phyloP scores from a whole-genome alignment of 1,140 invertebrate genomes.

The Aphis craccivora region DNA sequence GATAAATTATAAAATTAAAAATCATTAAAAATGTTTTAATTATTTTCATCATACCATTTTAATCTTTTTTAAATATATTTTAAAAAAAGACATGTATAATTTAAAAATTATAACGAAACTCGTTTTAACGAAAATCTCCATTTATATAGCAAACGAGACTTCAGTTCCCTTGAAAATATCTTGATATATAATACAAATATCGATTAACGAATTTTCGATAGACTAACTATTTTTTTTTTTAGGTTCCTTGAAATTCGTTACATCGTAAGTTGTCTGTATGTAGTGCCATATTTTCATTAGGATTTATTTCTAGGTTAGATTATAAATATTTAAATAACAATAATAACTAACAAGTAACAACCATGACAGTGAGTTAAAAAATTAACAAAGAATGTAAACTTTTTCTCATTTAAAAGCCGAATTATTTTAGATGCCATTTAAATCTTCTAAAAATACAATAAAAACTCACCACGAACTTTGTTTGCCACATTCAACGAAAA shows the following conservation, averaged over 20 bases:
- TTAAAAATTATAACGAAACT: too few species aligned
- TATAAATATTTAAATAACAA: constrained; percentile 6
- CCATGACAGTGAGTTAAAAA: not conserved
- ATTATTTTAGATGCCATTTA: not conserved
- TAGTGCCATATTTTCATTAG: not conserved
- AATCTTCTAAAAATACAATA: not conserved
- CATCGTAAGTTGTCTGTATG: too few species aligned
- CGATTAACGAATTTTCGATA: too few species aligned
- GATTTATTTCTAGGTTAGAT: not conserved
- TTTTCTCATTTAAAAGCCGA: not conserved
- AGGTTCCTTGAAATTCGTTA: too few species aligned
- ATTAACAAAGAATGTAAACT: not conserved
- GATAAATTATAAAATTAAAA: not conserved
- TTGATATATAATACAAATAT: too few species aligned
- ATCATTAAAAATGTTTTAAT: not conserved
- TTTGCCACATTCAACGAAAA: not conserved
- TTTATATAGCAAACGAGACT: too few species aligned
- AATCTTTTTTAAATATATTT: not conserved
- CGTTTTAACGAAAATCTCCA: too few species aligned
- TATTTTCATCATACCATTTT: not conserved
- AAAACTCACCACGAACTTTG: not conserved
- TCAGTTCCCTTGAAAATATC: too few species aligned
- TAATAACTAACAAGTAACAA: not conserved
- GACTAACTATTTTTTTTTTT: too few species aligned
- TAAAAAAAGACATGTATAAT: not conserved